Conservation (phyloP, 2,797 vertebrate genomes). For the Neostethus bicornis region DNA sequence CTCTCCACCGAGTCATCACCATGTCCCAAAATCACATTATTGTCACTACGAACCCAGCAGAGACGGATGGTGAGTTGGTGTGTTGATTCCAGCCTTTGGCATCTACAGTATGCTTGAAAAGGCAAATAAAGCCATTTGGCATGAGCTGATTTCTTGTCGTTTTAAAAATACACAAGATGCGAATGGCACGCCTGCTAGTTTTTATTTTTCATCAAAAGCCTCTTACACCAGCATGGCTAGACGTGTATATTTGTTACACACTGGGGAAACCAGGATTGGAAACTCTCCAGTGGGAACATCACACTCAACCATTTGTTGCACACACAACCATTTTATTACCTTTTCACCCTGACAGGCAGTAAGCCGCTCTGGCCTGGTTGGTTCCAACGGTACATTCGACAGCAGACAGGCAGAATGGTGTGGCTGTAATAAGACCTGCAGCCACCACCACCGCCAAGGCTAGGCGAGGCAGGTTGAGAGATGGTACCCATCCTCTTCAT, state of each 20-base stretch:
- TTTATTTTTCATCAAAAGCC: slow-evolving; percentile 71
- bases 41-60: slow-evolving; percentile 71
- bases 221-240: slow-evolving; percentile 60
- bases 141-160: slow-evolving; percentile 67
- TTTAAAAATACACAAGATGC: slow-evolving; percentile 66
- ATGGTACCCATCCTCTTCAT: slow-evolving; percentile 78
- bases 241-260: slow-evolving; percentile 23
- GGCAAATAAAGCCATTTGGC: slow-evolving; percentile 76
- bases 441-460: slow-evolving; percentile 67
- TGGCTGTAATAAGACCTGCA: slow-evolving; percentile 76
- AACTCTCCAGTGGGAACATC: slow-evolving; percentile 36
- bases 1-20: slow-evolving; percentile 78
- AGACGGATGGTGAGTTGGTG: slow-evolving; percentile 69
- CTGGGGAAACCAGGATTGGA: slow-evolving; percentile 38
- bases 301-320: slow-evolving; percentile 48
- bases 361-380: slow-evolving; percentile 64
- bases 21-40: slow-evolving; percentile 83
- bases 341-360: slow-evolving; percentile 63
- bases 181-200: slow-evolving; percentile 58
- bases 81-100: slow-evolving; percentile 75
- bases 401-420: slow-evolving; percentile 57
- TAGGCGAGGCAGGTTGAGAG: slow-evolving; percentile 64
- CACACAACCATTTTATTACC: slow-evolving; percentile 69
- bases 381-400: slow-evolving; percentile 64
- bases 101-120: slow-evolving; percentile 69